Conservation (phyloP, 1,140 invertebrate genomes). For the Procambarus clarkii region DNA sequence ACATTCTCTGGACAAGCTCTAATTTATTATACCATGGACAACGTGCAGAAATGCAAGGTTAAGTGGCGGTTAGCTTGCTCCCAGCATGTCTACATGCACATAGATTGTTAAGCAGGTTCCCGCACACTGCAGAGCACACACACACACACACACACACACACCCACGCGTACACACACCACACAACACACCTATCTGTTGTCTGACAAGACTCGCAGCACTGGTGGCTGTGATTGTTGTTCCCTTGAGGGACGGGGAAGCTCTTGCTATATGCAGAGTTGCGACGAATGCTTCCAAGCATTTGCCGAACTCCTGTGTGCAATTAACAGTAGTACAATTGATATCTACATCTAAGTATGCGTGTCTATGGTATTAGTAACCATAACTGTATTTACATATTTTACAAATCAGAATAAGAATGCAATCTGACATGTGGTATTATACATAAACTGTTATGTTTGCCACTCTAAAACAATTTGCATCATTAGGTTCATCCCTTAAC, state of each 20-base stretch:
- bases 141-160: background rate
- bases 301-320: conserved; percentile 51
- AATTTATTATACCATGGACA: background rate
- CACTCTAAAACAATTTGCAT: too few relatives aligned
- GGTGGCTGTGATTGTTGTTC: conserved; percentile 42
- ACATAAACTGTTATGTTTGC: background rate
- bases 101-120: conserved; percentile 10
- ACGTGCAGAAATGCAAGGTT: background rate
- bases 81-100: conserved; percentile 10
- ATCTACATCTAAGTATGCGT: background rate
- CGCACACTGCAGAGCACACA: conserved; percentile 14
- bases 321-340: conserved; percentile 4
- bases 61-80: background rate
- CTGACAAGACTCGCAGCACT: conserved; percentile 44
- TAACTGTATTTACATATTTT: background rate
- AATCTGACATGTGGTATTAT: background rate
- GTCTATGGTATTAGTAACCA: background rate
- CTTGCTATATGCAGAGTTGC: conserved; percentile 54
- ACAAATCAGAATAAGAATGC: background rate
- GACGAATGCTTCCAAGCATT: conserved; percentile 62
- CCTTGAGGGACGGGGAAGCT: conserved; percentile 39
- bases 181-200: conserved; percentile 34
- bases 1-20: background rate
- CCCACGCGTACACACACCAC: background rate
- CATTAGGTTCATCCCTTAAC: too few relatives aligned